Evolutionary conservation across 2,888 invertebrate genomes (phyloP), one percentile per base, ranked within the genome.

Genomic region (Torymus texanus): DNA sequence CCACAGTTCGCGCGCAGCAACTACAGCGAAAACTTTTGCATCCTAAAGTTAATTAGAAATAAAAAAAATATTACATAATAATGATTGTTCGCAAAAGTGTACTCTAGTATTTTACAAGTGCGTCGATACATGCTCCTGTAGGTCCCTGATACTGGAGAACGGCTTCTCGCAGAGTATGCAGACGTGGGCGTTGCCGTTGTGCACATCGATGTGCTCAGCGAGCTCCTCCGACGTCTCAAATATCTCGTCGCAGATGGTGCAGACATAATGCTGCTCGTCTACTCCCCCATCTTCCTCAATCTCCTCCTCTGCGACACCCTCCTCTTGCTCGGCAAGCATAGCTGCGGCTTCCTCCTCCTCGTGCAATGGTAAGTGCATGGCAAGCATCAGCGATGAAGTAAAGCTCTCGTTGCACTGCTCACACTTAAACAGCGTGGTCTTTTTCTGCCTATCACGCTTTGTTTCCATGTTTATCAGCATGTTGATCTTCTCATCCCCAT

Each of bases 401-500:
- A 89, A 90, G 4, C 65, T 72, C 51, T 88, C 85, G 1, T 83
- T 63, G 66, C 89, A 90, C 50, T 89, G 88, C 0, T 82, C 65
- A 51, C 90, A 90, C 0, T 78, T 83, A 72, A 86, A 87, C 2
- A 77, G 3, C n/a, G 70, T 66, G 10, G 71, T 50, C 56, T 81
- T 80, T 3, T 61, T 68, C 21, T 79, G 67, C 1, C 65, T 71
- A 0, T 83, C 82, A 0, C 68, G 63, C 5, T 82, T 83, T 85
- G 84, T 18, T 29, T 75, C 66, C 67, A 83, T 29, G 51, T 87
- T 88, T 14, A 82, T 88, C 71, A 88, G 86, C 13, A 88, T 82
- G 81, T 88, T 88, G 0, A 88, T 88, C 84, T 89, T 89, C 53
- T 89, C 88, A 14, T 89, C 88, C 21, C 87, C 88, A 65, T 90